phyloP scores from a whole-genome alignment of 2,113 vertebrate genomes.

The Neolamprologus fasciatus region DNA sequence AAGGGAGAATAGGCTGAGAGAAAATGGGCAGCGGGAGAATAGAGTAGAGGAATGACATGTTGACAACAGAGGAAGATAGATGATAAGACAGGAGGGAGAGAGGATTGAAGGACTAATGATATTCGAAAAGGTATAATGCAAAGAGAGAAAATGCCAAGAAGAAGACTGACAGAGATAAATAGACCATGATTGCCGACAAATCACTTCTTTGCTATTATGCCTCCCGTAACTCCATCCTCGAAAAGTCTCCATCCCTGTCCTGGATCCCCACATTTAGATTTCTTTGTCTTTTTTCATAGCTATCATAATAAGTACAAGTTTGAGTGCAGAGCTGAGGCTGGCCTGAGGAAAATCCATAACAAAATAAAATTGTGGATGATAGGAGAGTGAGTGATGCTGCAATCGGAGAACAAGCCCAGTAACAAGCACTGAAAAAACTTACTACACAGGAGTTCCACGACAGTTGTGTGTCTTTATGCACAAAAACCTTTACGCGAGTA shows the following conservation, averaged over 20 bases:
- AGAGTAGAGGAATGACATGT: slow-evolving; percentile 23
- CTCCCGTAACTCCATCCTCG: neutral
- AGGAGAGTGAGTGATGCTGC: neutral
- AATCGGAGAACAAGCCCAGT: neutral
- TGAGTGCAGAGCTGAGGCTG: neutral
- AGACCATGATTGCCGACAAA: slow-evolving; percentile 16
- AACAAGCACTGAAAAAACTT: neutral
- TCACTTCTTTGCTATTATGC: neutral
- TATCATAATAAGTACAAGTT: neutral
- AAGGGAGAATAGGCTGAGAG: neutral
- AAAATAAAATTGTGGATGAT: neutral
- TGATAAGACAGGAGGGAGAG: slow-evolving; percentile 27
- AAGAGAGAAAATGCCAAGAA: neutral
- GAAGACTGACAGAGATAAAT: slow-evolving; percentile 22
- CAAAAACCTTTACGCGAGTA: accelerated
- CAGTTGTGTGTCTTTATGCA: neutral
- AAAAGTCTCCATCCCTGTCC: neutral
- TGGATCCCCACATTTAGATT: neutral
- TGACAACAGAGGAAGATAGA: slow-evolving; percentile 39
- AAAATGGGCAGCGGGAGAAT: slow-evolving; percentile 5
- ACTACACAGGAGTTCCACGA: accelerated
- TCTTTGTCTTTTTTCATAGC: neutral
- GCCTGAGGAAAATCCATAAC: neutral
- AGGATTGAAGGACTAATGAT: neutral
- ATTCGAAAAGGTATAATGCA: slow-evolving; percentile 17